Conservation (phyloP, 2,888 invertebrate genomes). For the Oligia latruncula region DNA sequence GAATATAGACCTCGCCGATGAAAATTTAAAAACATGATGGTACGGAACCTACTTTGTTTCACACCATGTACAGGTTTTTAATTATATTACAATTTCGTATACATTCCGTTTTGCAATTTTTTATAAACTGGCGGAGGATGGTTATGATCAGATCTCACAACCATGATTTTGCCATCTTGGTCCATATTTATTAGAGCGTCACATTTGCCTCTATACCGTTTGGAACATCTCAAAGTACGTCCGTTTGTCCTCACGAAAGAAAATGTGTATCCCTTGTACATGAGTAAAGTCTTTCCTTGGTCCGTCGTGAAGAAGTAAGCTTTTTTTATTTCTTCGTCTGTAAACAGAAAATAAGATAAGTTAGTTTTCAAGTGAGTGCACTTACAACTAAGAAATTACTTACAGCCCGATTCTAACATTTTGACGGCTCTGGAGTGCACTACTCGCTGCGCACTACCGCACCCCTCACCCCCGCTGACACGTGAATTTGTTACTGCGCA, state of each 20-base stretch:
- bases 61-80: background rate
- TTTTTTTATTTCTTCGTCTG: conserved; percentile 6
- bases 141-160: conserved; percentile 29
- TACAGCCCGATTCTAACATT: too few species aligned
- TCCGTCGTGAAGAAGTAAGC: conserved; percentile 34
- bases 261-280: conserved; percentile 50
- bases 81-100: conserved; percentile 29
- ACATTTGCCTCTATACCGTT: conserved; percentile 45
- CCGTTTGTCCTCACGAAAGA: conserved; percentile 37
- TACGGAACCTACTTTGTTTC: background rate
- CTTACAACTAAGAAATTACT: background rate
- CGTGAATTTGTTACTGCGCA: too few species aligned
- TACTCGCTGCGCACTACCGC: too few species aligned
- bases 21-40: too few species aligned
- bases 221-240: conserved; percentile 39
- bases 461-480: too few species aligned
- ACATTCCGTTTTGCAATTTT: conserved; percentile 32
- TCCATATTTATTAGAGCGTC: conserved; percentile 39
- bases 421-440: too few species aligned
- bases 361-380: background rate
- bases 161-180: conserved; percentile 10
- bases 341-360: background rate
- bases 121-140: conserved; percentile 47
- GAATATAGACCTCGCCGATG: too few species aligned
- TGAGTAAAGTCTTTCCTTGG: conserved; percentile 39